phyloP scores from a whole-genome alignment of 2,113 vertebrate genomes.

The Dicrurus megarhynchus region DNA sequence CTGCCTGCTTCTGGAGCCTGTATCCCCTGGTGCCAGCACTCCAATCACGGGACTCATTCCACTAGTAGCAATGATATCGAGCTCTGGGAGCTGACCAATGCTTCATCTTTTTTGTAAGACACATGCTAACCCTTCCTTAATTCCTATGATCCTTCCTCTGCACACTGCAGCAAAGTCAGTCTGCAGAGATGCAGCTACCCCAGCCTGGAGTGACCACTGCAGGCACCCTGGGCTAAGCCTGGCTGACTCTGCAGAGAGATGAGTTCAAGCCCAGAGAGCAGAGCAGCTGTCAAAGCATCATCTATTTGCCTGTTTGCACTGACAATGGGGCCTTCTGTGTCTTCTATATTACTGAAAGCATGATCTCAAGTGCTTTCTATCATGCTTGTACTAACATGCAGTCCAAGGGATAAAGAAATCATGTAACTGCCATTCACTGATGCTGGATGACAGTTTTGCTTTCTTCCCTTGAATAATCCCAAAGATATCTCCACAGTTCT shows the following conservation, averaged over 20 bases:
- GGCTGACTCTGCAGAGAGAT: not conserved
- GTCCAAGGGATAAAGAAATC: not conserved
- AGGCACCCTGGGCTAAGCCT: not conserved
- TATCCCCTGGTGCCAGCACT: not conserved
- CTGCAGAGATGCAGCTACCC: not conserved
- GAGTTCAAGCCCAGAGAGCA: not conserved
- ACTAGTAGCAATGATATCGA: not conserved
- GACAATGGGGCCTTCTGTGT: not conserved
- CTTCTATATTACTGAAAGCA: not conserved
- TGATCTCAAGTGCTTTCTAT: not conserved
- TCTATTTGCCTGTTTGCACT: not conserved
- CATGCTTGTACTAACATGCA: not conserved
- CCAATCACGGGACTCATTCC: not conserved
- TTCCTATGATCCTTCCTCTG: not conserved
- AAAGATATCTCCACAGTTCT: not conserved
- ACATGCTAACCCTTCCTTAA: not conserved
- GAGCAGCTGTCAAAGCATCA: not conserved
- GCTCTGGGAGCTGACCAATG: not conserved
- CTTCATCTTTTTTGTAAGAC: not conserved
- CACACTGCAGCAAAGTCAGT: not conserved
- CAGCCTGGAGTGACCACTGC: not conserved
- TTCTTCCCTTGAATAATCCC: not conserved
- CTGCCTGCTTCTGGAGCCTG: not conserved
- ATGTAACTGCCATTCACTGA: not conserved
- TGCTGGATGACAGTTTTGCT: not conserved